Percentiles rank a stretch among this genome's conserved stretches.
Conservation (phyloP, 2,797 vertebrate genomes). For the Babyrousa celebensis region DNA sequence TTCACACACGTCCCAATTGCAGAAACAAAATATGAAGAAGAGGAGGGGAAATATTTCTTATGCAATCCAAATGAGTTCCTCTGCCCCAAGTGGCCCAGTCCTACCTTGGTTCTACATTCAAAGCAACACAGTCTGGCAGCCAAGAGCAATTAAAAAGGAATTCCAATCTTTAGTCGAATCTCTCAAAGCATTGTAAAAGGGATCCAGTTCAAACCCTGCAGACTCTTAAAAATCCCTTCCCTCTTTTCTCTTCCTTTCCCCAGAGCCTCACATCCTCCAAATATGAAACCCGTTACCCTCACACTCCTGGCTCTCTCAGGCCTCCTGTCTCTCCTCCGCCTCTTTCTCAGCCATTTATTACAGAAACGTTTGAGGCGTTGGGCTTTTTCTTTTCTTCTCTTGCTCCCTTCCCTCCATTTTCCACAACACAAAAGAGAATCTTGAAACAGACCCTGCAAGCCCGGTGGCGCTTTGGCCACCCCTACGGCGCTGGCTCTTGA, state of each 20-base stretch:
- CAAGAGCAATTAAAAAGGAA: conserved; percentile 78
- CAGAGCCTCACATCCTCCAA: background rate
- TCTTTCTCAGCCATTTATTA: background rate
- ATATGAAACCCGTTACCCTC: background rate
- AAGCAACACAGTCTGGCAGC: conserved; percentile 63
- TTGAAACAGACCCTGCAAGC: background rate
- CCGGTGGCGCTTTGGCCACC: background rate
- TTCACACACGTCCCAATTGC: background rate
- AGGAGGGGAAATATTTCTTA: background rate
- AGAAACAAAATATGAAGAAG: conserved; percentile 65
- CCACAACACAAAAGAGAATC: conserved; percentile 1
- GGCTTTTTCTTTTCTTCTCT: background rate
- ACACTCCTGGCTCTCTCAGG: fast-evolving
- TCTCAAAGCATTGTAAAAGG: conserved; percentile 47
- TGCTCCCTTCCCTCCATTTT: background rate
- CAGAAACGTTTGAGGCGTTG: background rate
- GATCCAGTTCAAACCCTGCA: background rate
- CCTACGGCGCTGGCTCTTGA: background rate
- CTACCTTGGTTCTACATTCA: conserved; percentile 55
- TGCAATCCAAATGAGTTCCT: background rate
- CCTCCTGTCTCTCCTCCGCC: background rate
- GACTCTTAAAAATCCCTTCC: background rate
- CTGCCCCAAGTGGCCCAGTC: background rate
- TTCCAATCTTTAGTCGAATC: conserved; percentile 59
- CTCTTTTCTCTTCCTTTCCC: conserved; percentile 47